Conservation (phyloP, 2,888 invertebrate species). For the Eupithecia centaureata region DNA sequence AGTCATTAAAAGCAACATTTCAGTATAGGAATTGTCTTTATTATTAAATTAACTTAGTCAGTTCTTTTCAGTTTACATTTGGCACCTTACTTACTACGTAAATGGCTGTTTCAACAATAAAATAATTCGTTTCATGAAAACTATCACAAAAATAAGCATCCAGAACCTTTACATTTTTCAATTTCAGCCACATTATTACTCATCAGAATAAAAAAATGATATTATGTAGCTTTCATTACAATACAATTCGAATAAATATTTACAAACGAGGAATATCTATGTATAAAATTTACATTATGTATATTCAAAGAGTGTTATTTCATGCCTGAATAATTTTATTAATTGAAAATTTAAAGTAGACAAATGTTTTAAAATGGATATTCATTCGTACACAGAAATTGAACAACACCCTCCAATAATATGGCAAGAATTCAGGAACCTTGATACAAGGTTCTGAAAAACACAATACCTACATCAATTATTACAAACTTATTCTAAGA, state of each 20-base stretch:
- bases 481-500: slow-evolving; percentile 43
- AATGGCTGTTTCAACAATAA: slow-evolving; percentile 63
- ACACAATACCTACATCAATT: slow-evolving; percentile 56
- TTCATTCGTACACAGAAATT: background rate
- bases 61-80: slow-evolving; percentile 81
- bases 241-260: slow-evolving; percentile 34
- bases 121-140: slow-evolving; percentile 15
- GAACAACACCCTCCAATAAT: slow-evolving; percentile 49
- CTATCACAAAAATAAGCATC: slow-evolving; percentile 8
- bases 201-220: background rate
- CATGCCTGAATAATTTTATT: slow-evolving; percentile 4
- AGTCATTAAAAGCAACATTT: background rate
- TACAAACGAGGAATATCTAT: slow-evolving; percentile 44
- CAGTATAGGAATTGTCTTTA: slow-evolving; percentile 40
- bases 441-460: slow-evolving; percentile 81
- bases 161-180: slow-evolving; percentile 6
- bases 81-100: slow-evolving; percentile 80
- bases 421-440: slow-evolving; percentile 80
- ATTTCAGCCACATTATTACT: background rate
- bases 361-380: background rate
- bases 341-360: background rate
- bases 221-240: slow-evolving; percentile 3
- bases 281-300: background rate
- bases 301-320: slow-evolving; percentile 9
- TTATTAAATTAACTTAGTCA: slow-evolving; percentile 65